These are phyloP conservation scores for Petrosia ficiformis DNA, from an alignment of 37 sponge, comb jelly and placozoan genomes.

Conservation along the genomic window DNA sequence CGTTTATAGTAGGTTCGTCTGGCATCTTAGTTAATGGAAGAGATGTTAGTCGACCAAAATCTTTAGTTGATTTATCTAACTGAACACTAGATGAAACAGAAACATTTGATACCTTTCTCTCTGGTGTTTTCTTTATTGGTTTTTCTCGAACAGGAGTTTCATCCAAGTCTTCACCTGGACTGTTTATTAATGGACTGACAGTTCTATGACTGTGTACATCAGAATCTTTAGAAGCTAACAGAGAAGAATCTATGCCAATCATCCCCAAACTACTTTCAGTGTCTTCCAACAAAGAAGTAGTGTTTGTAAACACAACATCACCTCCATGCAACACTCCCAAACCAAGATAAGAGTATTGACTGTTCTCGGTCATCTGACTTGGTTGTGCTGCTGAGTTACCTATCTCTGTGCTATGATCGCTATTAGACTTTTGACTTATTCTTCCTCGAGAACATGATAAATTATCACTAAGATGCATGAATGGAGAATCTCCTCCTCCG, in stretches of 20 bases:
- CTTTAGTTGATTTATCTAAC: neutral
- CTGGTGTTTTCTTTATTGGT: neutral
- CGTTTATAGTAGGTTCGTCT: neutral
- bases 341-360: slow-evolving; percentile 5
- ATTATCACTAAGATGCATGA: slow-evolving; percentile 7
- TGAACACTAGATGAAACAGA: neutral
- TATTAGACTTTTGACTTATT: neutral
- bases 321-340: neutral
- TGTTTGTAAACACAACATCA: slow-evolving; percentile 1
- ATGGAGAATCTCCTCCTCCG: neutral
- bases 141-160: neutral
- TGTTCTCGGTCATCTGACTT: neutral
- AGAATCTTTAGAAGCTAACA: neutral
- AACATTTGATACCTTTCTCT: neutral
- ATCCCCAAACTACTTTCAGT: neutral
- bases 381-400: neutral
- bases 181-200: neutral
- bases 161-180: neutral
- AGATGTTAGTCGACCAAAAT: neutral
- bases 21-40: no score
- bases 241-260: neutral
- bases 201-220: neutral
- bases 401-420: neutral
- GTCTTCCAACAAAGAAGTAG: neutral
- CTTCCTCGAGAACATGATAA: neutral